Evolutionary conservation across 2,113 vertebrate species (phyloP), one percentile per base, ranked within the genome.

Genomic region (Gopherus evgoodei): DNA sequence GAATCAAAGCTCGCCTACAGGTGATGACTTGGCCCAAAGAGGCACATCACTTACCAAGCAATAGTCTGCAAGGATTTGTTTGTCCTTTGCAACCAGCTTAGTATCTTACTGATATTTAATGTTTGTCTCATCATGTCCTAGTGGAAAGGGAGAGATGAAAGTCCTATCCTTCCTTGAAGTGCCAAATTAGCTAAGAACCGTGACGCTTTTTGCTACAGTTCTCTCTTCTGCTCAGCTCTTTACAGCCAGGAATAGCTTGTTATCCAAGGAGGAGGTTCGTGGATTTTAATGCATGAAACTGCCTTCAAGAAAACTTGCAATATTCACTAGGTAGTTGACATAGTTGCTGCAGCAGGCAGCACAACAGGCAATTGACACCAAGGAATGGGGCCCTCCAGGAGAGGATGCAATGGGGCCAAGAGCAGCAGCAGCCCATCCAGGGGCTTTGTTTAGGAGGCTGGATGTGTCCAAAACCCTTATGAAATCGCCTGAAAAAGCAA

Each of bases 1-100:
- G 91, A 96, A 96, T 95, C 95, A 94, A 95, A 96, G 94, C 87
- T 94, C 96, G 85, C 93, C 96, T 96, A 96, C 96, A 96, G 95
- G 94, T 96, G 93, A 96, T 95, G 96, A 95, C 93, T 2, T 44
- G 92, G 81, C 95, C 95, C 95, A 76, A 4, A 97, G 89, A 88
- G 89, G 89, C 95, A 92, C 81, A 87, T 95, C 87, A 27, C 83
- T 95, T 94, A 96, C 94, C 93, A 86, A 84, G 88, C 87, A 95
- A 94, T 81, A 0, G 19, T 91, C 91, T 97, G 94, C 90, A 96
- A 83, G 90, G 92, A 93, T 87, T 93, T 91, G 91, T 89, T 94
- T 95, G 95, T 96, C 95, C 93, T 95, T 90, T 92, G 93, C 91
- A 94, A 87, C 94, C 95, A 94, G 78, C 83, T 81, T 96, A 91